phyloP scores from a whole-genome alignment of 2,113 vertebrate species.

The Galbula dea region DNA sequence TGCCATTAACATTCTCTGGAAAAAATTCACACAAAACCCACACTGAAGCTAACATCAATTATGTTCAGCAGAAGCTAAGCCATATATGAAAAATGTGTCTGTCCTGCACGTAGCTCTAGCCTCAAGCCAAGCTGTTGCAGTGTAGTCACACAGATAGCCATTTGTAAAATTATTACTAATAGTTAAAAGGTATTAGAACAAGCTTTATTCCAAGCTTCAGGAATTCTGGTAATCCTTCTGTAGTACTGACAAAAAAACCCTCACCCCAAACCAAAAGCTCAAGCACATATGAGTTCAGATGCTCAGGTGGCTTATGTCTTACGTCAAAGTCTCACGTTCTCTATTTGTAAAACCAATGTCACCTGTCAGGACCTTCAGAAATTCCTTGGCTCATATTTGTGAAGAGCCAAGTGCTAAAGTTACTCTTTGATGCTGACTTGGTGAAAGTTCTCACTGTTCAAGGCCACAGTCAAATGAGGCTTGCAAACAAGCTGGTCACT shows the following conservation, averaged over 20 bases:
- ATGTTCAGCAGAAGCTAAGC: background rate
- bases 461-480: background rate
- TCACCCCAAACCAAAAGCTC: background rate
- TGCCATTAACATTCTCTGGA: background rate
- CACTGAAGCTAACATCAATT: background rate
- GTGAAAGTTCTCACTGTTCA: background rate
- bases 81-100: background rate
- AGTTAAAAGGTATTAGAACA: background rate
- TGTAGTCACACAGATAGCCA: background rate
- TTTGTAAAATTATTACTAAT: background rate
- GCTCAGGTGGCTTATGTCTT: background rate
- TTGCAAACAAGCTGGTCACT: background rate
- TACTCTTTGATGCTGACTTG: background rate
- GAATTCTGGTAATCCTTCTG: background rate
- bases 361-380: background rate
- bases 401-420: background rate
- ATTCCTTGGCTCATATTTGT: background rate
- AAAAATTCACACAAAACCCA: background rate
- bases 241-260: background rate
- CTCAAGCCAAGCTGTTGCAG: background rate
- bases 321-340: background rate
- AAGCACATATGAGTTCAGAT: background rate
- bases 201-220: background rate
- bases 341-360: background rate
- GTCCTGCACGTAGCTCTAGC: background rate